A percentile compares a stretch with the other conserved stretches of the same genome.
These are phyloP conservation scores for Rhinogobio ventralis DNA, from an alignment of 2,797 vertebrate genomes.

Conservation along the genomic window DNA sequence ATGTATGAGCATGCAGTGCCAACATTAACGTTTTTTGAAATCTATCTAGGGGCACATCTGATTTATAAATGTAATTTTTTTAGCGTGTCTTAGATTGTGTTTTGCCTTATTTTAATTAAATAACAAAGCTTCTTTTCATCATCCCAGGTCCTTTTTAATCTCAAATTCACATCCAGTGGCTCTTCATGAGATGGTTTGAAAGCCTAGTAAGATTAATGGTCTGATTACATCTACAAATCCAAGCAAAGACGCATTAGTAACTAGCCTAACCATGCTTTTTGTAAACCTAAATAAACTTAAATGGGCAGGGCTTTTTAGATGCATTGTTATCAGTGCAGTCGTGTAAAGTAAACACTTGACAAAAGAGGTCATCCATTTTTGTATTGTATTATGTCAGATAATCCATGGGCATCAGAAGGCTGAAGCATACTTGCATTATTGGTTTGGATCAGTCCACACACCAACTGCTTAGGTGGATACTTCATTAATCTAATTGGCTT, in stretches of 20 bases:
- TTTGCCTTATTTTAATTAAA: not conserved
- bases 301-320: not conserved
- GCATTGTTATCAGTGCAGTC: not conserved
- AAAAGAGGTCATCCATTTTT: not conserved
- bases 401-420: constrained; percentile 18
- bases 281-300: not conserved
- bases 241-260: constrained; percentile 22
- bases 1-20: not conserved
- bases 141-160: constrained; percentile 26
- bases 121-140: not conserved
- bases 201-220: constrained; percentile 47
- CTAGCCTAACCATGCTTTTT: not conserved
- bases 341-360: not conserved
- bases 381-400: not conserved
- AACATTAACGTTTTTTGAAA: not conserved
- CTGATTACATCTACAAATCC: constrained; percentile 25
- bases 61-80: not conserved
- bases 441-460: constrained; percentile 27
- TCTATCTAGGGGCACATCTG: not conserved
- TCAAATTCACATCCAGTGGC: not conserved
- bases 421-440: constrained; percentile 42
- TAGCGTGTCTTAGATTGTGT: not conserved
- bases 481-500: constrained; percentile 49
- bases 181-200: constrained; percentile 7
- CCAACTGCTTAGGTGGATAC: constrained; percentile 33